Evolutionary conservation across 1,140 invertebrate genomes (phyloP).

Genomic region (Chironomus striatipennis): DNA sequence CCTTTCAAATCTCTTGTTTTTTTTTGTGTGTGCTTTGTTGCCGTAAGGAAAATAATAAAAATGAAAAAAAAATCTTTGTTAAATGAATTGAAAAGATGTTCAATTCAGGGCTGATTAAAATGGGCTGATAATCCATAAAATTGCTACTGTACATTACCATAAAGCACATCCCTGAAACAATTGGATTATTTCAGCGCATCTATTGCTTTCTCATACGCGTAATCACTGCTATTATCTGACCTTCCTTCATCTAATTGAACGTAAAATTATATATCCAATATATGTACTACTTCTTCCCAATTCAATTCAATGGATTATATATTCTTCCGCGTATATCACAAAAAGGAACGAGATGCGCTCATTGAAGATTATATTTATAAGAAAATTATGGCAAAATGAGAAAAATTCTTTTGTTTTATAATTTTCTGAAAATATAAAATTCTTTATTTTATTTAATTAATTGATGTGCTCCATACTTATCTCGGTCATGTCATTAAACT

Average conservation of each 20-base stretch:
- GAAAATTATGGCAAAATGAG: neutral
- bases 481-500: neutral
- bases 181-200: neutral
- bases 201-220: conserved; percentile 7
- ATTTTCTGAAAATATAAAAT: neutral
- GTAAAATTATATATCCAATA: neutral
- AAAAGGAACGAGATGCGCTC: neutral
- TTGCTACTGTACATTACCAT: neutral
- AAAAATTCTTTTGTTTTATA: neutral
- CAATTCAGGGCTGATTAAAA: neutral
- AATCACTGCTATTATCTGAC: neutral
- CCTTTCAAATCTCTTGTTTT: neutral
- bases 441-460: conserved; percentile 15
- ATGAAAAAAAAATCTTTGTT: no score
- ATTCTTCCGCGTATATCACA: neutral
- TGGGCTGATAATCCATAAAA: neutral
- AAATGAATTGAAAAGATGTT: neutral
- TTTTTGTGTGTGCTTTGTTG: conserved; percentile 5
- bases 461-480: neutral
- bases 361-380: neutral
- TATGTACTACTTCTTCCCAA: neutral
- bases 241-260: neutral
- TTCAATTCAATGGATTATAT: neutral
- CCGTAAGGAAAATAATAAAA: neutral
- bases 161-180: conserved; percentile 3